Conservation (phyloP, 1,140 invertebrate species). For the Rhagoletis zephyria region DNA sequence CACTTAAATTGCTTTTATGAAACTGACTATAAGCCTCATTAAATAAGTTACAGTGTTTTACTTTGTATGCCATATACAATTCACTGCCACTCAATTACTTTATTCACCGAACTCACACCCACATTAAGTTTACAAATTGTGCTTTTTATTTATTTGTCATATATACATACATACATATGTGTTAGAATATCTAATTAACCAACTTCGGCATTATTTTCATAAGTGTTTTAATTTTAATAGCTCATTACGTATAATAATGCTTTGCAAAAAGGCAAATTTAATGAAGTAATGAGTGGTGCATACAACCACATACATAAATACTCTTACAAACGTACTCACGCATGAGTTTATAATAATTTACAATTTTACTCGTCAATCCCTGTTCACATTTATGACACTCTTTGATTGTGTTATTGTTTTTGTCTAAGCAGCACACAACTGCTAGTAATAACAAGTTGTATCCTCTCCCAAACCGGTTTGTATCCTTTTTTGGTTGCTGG, state of each 20-base stretch:
- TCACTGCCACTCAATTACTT: too few species aligned
- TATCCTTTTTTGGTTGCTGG: neutral
- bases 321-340: neutral
- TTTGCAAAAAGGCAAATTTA: neutral
- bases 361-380: neutral
- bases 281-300: neutral
- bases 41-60: too few species aligned
- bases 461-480: neutral
- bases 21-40: too few species aligned
- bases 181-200: neutral
- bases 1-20: too few species aligned
- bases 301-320: neutral
- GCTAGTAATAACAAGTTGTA: neutral
- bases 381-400: neutral
- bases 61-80: too few species aligned
- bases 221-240: slow-evolving; percentile 34
- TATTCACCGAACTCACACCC: too few species aligned
- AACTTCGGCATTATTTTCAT: slow-evolving; percentile 7
- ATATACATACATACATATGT: neutral
- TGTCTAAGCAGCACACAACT: neutral
- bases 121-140: too few species aligned
- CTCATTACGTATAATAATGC: neutral
- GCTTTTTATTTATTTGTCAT: neutral
- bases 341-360: neutral
- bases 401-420: slow-evolving; percentile 3